phyloP scores from a whole-genome alignment of 2,888 invertebrate species.

The Leptopilina drosophilae region DNA sequence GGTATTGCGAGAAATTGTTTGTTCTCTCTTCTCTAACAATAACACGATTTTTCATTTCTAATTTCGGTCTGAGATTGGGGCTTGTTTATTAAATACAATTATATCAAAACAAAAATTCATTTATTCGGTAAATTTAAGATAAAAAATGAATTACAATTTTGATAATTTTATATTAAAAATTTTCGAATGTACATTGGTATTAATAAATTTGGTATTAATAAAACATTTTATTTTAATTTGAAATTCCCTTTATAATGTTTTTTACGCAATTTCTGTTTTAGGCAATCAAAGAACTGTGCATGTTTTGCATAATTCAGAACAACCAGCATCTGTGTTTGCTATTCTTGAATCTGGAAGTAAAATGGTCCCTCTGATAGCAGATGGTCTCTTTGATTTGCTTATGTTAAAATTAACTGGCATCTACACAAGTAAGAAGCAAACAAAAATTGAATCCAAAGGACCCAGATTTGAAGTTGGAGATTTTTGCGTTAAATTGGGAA shows the following conservation, averaged over 20 bases:
- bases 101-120: too few species aligned
- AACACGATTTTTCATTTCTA: too few species aligned
- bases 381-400: constrained; percentile 92
- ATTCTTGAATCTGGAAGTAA: constrained; percentile 92
- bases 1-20: too few species aligned
- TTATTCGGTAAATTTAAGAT: too few species aligned
- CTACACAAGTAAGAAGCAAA: constrained; percentile 93
- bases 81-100: too few species aligned
- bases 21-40: too few species aligned
- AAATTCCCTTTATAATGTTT: background rate
- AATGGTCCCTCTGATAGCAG: constrained; percentile 92
- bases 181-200: too few species aligned
- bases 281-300: constrained; percentile 90
- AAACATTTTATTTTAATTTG: too few species aligned
- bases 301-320: constrained; percentile 96
- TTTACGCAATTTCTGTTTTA: constrained; percentile 65
- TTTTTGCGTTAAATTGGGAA: constrained; percentile 95
- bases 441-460: constrained; percentile 93
- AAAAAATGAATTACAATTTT: too few species aligned
- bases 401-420: constrained; percentile 93
- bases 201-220: too few species aligned
- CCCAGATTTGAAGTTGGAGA: constrained; percentile 92
- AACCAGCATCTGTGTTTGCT: constrained; percentile 95
- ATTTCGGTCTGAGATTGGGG: too few species aligned
- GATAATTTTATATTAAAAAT: too few species aligned